phyloP scores from a whole-genome alignment of 2,888 invertebrate genomes.

The Fragum sueziense region DNA sequence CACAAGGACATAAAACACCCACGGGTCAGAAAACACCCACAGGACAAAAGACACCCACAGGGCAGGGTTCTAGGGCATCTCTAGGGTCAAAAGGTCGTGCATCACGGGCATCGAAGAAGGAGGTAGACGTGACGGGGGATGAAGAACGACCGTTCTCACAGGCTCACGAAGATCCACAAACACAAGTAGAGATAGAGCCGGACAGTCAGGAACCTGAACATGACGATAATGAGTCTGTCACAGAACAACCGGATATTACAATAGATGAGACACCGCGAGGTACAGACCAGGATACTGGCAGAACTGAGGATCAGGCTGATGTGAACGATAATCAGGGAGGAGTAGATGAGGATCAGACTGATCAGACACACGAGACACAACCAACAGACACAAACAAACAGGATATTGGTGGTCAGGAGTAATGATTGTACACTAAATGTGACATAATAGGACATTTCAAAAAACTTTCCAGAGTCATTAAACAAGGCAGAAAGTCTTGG shows the following conservation, averaged over 20 bases:
- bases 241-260: neutral
- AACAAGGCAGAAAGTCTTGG: neutral
- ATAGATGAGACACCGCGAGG: neutral
- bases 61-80: conserved; percentile 43
- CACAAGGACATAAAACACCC: conserved; percentile 35
- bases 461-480: neutral
- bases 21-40: conserved; percentile 30
- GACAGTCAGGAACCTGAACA: conserved; percentile 36
- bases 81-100: conserved; percentile 56
- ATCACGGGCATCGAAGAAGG: conserved; percentile 47
- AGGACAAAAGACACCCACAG: conserved; percentile 42
- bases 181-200: conserved; percentile 66
- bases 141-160: conserved; percentile 56
- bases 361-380: neutral
- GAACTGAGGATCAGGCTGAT: neutral
- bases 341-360: neutral
- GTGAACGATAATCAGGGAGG: neutral
- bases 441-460: neutral
- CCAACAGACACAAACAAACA: neutral
- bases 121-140: conserved; percentile 46
- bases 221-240: neutral
- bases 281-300: neutral
- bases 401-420: neutral
- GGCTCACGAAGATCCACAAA: conserved; percentile 64
- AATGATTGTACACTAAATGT: neutral